Base-by-base conservation (phyloP, 37 sponge, comb jelly and placozoan species). In the Hexactinellida sp. region DNA sequence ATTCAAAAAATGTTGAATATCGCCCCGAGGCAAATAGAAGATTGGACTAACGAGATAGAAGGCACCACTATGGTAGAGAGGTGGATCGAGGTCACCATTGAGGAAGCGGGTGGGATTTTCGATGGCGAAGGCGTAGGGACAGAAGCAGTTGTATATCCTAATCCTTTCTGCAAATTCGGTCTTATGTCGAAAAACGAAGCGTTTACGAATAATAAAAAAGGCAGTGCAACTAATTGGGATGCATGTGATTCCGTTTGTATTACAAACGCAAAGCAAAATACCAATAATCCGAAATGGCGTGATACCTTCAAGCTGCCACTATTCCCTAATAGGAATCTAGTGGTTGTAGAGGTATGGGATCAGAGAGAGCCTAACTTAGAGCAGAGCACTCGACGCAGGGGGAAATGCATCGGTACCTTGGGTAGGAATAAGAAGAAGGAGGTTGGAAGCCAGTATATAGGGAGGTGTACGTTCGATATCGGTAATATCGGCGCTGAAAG, bases 171-270 rank as follows among this genome's bases (percentile, higher is more conserved):
- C 34, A 63, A 63, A 63, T 63, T 63, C 76, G 76, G 76, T 3
- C 34, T 63, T 7, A 63, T 63, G 76, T 7, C 76, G 34, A 23
- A n/a, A 25, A 7, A 63, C 3, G 76, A 63, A 63, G 76, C 76
- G 13, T 63, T 63, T 23, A 16, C 52, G 13, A 63, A 25, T 10
- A 63, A 63, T 1, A n/a, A n/a, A 25, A 63, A 63, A 28, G 34
- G 76, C 3, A 63, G 13, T 23, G 76, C 30, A 63, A 63, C 76
- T n/a, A 63, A 63, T 63, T 63, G 76, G 76, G 76, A 63, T n/a
- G 76, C 76, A 21, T 63, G 76, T 63, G 76, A 63, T n/a, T 63
- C 76, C 3, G 13, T 63, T 63, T 63, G 76, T 63, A 63, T 63
- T 63, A 25, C 76, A 63, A 63, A 63, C 34, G 76, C 76, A n/a